phyloP scores from a whole-genome alignment of 2,113 vertebrate species.

The Beaufortia kweichowensis region DNA sequence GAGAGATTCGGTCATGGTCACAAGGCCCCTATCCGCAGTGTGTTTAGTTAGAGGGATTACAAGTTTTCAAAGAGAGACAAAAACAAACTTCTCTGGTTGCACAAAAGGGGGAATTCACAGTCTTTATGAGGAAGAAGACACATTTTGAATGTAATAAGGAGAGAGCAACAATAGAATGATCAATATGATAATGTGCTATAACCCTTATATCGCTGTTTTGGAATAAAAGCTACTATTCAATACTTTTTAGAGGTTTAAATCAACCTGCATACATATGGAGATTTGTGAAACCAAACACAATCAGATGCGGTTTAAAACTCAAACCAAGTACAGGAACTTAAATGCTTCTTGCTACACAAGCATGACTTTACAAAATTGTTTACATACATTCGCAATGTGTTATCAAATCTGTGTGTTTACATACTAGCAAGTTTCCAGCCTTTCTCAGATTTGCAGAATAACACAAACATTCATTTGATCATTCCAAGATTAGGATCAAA shows the following conservation, averaged over 20 bases:
- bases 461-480: background rate
- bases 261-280: too few relatives aligned
- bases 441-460: background rate
- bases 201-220: background rate
- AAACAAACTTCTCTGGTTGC: conserved; percentile 32
- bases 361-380: too few relatives aligned
- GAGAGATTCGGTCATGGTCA: conserved; percentile 17
- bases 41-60: conserved; percentile 24
- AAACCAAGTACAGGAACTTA: too few relatives aligned
- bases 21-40: background rate
- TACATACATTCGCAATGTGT: too few relatives aligned
- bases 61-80: background rate
- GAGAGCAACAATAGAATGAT: conserved; percentile 11
- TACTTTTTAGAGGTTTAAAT: too few relatives aligned
- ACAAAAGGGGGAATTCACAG: conserved; percentile 12
- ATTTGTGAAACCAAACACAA: too few relatives aligned
- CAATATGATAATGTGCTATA: background rate
- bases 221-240: too few relatives aligned
- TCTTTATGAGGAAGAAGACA: conserved; percentile 3
- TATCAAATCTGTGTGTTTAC: too few relatives aligned
- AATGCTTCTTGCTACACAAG: too few relatives aligned
- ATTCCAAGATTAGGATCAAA: background rate
- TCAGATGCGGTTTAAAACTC: too few relatives aligned
- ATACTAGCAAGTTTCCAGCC: too few relatives aligned
- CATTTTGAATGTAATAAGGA: conserved; percentile 20